Evolutionary conservation across 2,888 invertebrate species (phyloP).

Genomic region (Nomada fabriciana): DNA sequence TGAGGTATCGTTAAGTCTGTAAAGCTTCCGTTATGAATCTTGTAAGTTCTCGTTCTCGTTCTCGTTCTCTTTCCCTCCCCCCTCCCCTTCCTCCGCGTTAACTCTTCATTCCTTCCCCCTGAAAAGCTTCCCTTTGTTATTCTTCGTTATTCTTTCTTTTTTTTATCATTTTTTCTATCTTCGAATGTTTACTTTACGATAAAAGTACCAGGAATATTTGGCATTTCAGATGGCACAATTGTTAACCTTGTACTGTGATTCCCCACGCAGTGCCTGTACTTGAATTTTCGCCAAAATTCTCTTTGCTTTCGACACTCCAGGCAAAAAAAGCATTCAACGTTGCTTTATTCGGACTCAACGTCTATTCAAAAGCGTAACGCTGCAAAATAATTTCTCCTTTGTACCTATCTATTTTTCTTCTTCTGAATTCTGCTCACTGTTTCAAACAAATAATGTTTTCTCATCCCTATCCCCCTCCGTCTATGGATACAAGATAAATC

Average conservation of each 20-base stretch:
- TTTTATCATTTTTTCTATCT: constrained; percentile 10
- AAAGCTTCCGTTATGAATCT: constrained; percentile 71
- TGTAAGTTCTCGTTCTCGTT: constrained; percentile 43
- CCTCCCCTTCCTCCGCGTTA: background rate
- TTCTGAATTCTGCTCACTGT: background rate
- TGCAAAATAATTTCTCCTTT: background rate
- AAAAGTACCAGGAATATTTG: constrained; percentile 65
- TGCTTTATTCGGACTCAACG: background rate
- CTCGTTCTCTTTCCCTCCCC: constrained; percentile 3
- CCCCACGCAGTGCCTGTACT: constrained; percentile 53
- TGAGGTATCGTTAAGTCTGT: constrained; percentile 73
- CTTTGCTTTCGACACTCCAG: constrained; percentile 28
- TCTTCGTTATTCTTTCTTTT: constrained; percentile 11
- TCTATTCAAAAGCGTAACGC: constrained; percentile 16
- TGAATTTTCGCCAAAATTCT: constrained; percentile 61
- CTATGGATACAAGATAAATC: constrained; percentile 6
- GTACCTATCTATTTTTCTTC: background rate
- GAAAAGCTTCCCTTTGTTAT: background rate
- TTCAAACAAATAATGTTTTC: background rate
- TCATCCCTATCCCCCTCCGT: too few relatives aligned
- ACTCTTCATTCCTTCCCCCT: background rate
- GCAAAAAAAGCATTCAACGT: constrained; percentile 21
- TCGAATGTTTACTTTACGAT: constrained; percentile 14
- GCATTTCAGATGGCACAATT: constrained; percentile 69
- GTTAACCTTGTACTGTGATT: constrained; percentile 54